Evolutionary conservation across 2,113 vertebrate genomes (phyloP).

Genomic region (Pituophis catenifer): DNA sequence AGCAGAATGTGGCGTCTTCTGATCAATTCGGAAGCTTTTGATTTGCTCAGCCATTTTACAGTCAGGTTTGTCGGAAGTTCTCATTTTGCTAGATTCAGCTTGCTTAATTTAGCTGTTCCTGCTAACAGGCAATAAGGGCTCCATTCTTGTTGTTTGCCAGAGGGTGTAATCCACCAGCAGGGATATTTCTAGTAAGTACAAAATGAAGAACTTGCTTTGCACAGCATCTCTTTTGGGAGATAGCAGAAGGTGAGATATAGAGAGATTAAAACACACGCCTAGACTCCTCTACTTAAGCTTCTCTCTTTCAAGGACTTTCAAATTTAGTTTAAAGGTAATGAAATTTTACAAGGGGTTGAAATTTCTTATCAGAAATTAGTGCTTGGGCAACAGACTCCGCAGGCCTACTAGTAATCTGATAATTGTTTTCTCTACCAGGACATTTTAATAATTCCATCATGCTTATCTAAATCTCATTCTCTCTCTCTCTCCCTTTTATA

Average conservation of each 20-base stretch:
- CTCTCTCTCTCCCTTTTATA: background rate
- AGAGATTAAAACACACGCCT: background rate
- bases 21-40: background rate
- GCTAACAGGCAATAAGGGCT: background rate
- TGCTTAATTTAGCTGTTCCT: background rate
- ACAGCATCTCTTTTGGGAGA: background rate
- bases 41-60: background rate
- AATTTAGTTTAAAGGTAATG: background rate
- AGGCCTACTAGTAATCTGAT: background rate
- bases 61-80: background rate
- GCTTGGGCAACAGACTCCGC: background rate
- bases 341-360: background rate
- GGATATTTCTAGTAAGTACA: background rate
- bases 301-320: background rate
- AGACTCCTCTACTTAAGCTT: background rate
- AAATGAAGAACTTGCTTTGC: background rate
- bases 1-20: background rate
- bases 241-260: background rate
- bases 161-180: background rate
- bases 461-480: background rate
- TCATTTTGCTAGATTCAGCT: background rate
- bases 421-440: background rate
- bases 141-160: background rate
- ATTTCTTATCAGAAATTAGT: background rate
- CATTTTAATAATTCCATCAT: background rate